Conservation (phyloP, 1,140 invertebrate species). For the Aphelinus certus region DNA sequence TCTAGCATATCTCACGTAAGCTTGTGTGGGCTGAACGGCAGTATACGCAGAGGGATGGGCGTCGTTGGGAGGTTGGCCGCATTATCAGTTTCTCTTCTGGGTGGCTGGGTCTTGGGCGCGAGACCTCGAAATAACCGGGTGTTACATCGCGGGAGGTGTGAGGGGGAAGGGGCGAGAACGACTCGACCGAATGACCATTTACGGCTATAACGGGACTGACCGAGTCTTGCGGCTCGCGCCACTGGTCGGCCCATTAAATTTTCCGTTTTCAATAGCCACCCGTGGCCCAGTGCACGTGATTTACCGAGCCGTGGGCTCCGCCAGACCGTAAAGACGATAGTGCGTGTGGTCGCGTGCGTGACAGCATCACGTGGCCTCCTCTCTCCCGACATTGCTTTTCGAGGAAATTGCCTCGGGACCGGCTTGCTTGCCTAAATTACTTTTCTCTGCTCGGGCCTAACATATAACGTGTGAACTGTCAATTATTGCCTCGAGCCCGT, state of each 20-base stretch:
- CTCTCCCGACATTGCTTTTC: too few relatives aligned
- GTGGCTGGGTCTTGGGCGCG: neutral
- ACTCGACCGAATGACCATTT: neutral
- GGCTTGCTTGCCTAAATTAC: too few relatives aligned
- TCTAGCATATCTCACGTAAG: neutral
- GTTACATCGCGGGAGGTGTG: too few relatives aligned
- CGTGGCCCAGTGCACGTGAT: too few relatives aligned
- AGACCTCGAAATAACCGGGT: neutral
- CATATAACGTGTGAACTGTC: too few relatives aligned
- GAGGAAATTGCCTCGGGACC: too few relatives aligned
- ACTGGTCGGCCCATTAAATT: slow-evolving; percentile 23
- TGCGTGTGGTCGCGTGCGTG: neutral
- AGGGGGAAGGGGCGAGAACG: too few relatives aligned
- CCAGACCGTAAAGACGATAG: slow-evolving; percentile 22
- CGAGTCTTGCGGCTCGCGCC: neutral
- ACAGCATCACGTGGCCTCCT: too few relatives aligned
- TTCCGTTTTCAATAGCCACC: slow-evolving; percentile 30
- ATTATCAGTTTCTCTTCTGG: slow-evolving; percentile 46
- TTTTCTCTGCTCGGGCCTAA: too few relatives aligned
- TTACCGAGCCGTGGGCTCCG: neutral
- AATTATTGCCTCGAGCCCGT: too few relatives aligned
- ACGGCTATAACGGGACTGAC: neutral
- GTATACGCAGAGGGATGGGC: too few relatives aligned
- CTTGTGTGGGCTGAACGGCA: too few relatives aligned
- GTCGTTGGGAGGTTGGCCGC: neutral